Conservation (phyloP, 2,797 vertebrate genomes). For the Acipenser oxyrinchus region DNA sequence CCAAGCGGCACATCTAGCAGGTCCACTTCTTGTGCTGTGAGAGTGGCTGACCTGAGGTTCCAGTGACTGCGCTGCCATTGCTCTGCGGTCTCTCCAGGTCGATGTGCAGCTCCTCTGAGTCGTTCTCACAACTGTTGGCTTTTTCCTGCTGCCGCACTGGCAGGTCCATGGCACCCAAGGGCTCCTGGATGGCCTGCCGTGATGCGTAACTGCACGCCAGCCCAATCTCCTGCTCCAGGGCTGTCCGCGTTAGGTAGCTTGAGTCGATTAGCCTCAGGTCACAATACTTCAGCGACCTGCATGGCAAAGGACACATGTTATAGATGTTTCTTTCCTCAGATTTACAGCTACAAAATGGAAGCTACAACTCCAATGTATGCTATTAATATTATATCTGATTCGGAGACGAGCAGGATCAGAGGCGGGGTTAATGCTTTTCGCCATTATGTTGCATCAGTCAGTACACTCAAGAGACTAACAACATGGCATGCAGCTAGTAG, state of each 20-base stretch:
- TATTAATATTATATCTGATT: no score
- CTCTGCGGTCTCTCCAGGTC: slow-evolving; percentile 87
- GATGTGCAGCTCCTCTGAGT: slow-evolving; percentile 73
- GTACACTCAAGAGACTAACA: no score
- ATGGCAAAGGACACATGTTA: slow-evolving; percentile 12
- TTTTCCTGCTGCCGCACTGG: slow-evolving; percentile 54
- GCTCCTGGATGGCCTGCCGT: slow-evolving; percentile 66
- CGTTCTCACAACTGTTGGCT: slow-evolving; percentile 44
- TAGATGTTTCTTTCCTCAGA: no score
- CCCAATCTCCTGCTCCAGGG: slow-evolving; percentile 92
- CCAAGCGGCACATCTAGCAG: no score
- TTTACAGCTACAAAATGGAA: no score
- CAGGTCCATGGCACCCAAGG: slow-evolving; percentile 57
- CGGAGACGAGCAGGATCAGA: no score
- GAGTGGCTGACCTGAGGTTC: slow-evolving; percentile 70
- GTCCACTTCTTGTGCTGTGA: no score
- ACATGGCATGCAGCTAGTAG: no score
- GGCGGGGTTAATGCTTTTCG: no score
- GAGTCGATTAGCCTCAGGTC: slow-evolving; percentile 95
- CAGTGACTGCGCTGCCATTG: slow-evolving; percentile 81
- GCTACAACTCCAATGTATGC: no score
- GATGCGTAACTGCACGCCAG: slow-evolving; percentile 89
- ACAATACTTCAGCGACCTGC: slow-evolving; percentile 90
- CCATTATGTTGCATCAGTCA: no score
- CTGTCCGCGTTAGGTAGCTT: slow-evolving; percentile 90